Conservation (phyloP, 1,140 invertebrate species). For the Anastrepha obliqua region DNA sequence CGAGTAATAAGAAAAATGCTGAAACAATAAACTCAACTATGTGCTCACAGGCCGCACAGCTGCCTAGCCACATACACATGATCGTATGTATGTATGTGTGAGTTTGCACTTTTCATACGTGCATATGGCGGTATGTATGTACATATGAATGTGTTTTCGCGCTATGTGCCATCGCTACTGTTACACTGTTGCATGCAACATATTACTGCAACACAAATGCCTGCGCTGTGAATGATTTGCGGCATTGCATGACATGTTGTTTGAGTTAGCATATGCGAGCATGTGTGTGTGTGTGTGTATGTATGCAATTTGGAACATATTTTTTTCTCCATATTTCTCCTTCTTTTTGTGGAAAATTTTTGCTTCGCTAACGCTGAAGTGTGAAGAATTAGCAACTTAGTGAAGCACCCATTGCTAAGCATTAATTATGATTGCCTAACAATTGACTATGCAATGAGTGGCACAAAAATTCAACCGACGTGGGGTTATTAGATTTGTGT, state of each 20-base stretch:
- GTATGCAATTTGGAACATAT: background rate
- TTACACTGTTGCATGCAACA: conserved; percentile 4
- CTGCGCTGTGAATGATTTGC: background rate
- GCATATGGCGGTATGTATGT: background rate
- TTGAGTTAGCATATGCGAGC: background rate
- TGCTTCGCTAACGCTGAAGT: background rate
- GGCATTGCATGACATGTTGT: background rate
- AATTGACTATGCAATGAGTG: background rate
- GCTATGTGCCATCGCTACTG: too few relatives aligned
- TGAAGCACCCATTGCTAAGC: background rate
- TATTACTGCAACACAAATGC: background rate
- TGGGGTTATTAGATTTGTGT: too few relatives aligned
- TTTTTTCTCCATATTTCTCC: too few relatives aligned
- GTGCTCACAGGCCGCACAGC: background rate
- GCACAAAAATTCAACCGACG: too few relatives aligned
- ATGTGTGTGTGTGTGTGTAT: background rate
- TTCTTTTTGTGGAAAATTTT: too few relatives aligned
- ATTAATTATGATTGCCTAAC: conserved; percentile 5
- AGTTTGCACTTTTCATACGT: background rate
- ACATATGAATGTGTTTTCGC: too few relatives aligned
- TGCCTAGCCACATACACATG: too few relatives aligned
- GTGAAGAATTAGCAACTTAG: conserved; percentile 16
- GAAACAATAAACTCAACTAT: background rate
- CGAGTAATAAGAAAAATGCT: background rate
- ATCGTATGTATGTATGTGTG: background rate